A percentile compares a stretch with the other conserved stretches of the same genome.
These are phyloP conservation scores for Apeltes quadracus DNA, from an alignment of 2,113 vertebrate species.

Conservation along the genomic window DNA sequence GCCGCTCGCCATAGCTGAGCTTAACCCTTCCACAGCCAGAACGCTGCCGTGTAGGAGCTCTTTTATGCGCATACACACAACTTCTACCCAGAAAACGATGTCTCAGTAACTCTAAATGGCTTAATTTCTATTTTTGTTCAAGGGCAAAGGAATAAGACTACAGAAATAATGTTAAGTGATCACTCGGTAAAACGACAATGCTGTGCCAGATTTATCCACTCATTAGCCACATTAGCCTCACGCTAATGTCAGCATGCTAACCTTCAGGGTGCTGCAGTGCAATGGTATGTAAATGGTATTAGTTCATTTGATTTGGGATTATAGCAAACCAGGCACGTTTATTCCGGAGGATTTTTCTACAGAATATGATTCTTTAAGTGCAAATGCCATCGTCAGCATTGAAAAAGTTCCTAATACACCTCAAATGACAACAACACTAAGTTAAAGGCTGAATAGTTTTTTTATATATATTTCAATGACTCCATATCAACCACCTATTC, in stretches of 20 bases:
- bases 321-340: not conserved
- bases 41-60: not conserved
- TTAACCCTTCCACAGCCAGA: constrained; percentile 73
- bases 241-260: not conserved
- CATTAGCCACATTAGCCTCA: too few species aligned
- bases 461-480: not conserved
- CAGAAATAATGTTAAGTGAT: not conserved
- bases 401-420: not conserved
- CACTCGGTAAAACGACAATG: not conserved
- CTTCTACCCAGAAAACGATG: not conserved
- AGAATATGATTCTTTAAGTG: not conserved
- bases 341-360: not conserved
- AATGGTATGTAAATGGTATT: not conserved
- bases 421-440: not conserved
- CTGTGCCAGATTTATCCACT: not conserved
- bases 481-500: not conserved
- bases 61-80: not conserved
- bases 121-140: not conserved
- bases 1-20: constrained; percentile 53
- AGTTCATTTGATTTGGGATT: not conserved
- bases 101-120: not conserved
- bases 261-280: not conserved
- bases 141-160: too few species aligned
- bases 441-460: not conserved
- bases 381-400: not conserved